Evolutionary conservation across 1,140 invertebrate genomes (phyloP).

Genomic region (Conus betulinus): DNA sequence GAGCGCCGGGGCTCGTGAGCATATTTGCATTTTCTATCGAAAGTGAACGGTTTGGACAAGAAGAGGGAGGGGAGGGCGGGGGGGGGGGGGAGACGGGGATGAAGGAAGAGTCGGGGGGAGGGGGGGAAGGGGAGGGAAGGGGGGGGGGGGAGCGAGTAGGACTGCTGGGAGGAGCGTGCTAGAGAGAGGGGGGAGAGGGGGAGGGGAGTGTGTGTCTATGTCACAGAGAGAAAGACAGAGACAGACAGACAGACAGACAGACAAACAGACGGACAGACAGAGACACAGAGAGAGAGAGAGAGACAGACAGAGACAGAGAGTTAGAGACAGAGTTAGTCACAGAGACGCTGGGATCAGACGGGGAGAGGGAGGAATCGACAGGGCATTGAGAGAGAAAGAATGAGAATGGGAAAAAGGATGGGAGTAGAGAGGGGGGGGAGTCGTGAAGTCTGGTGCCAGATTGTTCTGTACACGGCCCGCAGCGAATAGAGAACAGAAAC

Average conservation of each 20-base stretch:
- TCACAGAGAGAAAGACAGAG: too few relatives aligned
- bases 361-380: too few relatives aligned
- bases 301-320: too few relatives aligned
- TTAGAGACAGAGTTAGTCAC: too few relatives aligned
- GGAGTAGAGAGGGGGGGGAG: neutral
- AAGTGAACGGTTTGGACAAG: constrained; percentile 5
- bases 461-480: neutral
- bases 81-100: neutral
- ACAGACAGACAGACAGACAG: neutral
- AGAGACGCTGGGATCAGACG: too few relatives aligned
- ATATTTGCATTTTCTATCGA: constrained; percentile 26
- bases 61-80: neutral
- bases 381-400: neutral
- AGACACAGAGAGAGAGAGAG: neutral
- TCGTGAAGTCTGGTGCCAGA: neutral
- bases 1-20: neutral
- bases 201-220: too few relatives aligned
- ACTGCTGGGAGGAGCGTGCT: too few relatives aligned
- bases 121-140: too few relatives aligned
- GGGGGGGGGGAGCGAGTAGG: too few relatives aligned
- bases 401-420: neutral
- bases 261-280: too few relatives aligned
- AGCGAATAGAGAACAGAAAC: constrained; percentile 19
- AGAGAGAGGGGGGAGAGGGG: too few relatives aligned
- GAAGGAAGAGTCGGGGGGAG: too few relatives aligned